phyloP scores from a whole-genome alignment of 2,888 invertebrate species.

The Orthonevra nobilis region DNA sequence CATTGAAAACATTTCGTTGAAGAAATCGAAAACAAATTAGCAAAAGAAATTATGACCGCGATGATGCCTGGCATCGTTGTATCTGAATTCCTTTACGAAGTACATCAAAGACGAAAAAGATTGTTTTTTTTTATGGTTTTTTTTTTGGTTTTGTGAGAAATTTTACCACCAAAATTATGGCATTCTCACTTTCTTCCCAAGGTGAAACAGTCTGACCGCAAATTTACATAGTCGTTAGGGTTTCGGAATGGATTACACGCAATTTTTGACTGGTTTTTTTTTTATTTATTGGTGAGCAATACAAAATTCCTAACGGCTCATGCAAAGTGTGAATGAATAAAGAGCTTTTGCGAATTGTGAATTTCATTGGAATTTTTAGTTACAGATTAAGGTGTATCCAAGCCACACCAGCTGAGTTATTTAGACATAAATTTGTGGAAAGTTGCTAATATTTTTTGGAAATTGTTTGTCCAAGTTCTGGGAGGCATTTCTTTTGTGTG shows the following conservation, averaged over 20 bases:
- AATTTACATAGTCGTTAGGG: constrained; percentile 8
- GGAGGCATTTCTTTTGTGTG: no score
- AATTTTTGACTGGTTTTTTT: no score
- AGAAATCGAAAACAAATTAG: constrained; percentile 64
- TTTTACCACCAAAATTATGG: constrained; percentile 23
- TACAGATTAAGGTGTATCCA: no score
- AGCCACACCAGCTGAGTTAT: no score
- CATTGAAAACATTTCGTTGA: constrained; percentile 41
- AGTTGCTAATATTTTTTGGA: no score
- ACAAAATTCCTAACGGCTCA: constrained; percentile 1
- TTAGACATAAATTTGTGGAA: no score
- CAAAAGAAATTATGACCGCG: constrained; percentile 28
- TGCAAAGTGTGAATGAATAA: constrained; percentile 19
- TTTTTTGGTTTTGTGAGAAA: constrained; percentile 12
- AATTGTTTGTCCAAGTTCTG: no score
- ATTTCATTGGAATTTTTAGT: no score
- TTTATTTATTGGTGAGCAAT: no score
- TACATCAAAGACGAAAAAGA: no score
- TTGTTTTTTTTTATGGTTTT: background rate
- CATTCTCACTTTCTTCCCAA: constrained; percentile 67
- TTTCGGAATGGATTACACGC: background rate
- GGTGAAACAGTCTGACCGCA: constrained; percentile 51
- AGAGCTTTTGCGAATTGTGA: constrained; percentile 13
- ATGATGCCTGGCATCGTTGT: background rate
- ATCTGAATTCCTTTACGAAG: background rate